Base-by-base conservation (phyloP, 2,113 vertebrate species). In the Strix aluco region DNA sequence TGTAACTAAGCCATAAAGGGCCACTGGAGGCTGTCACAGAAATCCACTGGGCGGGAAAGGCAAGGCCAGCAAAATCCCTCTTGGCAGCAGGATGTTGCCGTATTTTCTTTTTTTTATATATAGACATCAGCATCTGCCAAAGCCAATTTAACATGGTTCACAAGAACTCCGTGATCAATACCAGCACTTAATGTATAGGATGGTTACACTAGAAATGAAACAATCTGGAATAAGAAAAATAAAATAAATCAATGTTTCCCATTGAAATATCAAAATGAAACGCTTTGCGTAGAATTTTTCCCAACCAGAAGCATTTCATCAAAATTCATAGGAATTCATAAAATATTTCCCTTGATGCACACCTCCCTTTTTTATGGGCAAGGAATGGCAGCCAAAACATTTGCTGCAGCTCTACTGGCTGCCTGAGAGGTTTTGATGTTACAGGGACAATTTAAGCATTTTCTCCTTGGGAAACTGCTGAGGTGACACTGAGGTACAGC, bases 371-470 rank as follows among this genome's bases (percentile, higher is more conserved):
- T n/a, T 61, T 69, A 54, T 32, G n/a, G 32, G 15, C 26, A 27
- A 49, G 54, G 54, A 74, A 42, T 4, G 8, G 22, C 63, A 75
- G 70, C 47, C 27, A 16, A 36, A 75, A 36, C 21, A 32, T 19
- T 61, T 61, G 13, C 70, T 52, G 46, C 18, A 67, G 27, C 9
- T 27, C 18, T 46, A 19, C 34, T 3, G 0, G 29, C 54, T 27
- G 32, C 32, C 58, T 0, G 0, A 26, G 38, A 38, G 52, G 22
- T n/a, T 72, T 58, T 13, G 58, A 52, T 0, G 1, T n/a, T 22
- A 59, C 29, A 14, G 38, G 32, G 46, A 40, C 65, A 66, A 46
- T 32, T 57, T 15, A 58, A 78, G 65, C 5, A 13, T 78, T 30
- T 82, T 40, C 38, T 66, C 36, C 51, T 59, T 2, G 1, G 47